phyloP scores from a whole-genome alignment of 1,140 invertebrate species.

The Drepana arcuata region DNA sequence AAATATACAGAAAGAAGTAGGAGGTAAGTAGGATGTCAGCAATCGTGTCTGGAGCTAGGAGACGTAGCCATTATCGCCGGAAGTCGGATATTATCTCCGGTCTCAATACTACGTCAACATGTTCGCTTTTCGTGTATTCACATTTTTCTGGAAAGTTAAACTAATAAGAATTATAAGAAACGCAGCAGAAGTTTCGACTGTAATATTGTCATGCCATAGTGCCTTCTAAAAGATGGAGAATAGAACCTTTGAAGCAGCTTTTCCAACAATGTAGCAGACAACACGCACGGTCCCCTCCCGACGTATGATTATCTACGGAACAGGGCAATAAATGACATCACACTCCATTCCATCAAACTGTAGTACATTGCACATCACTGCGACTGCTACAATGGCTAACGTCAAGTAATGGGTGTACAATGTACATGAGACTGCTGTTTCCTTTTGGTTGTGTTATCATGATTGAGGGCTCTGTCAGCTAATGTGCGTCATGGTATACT shows the following conservation, averaged over 20 bases:
- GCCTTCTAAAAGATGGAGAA: slow-evolving; percentile 69
- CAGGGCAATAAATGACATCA: slow-evolving; percentile 61
- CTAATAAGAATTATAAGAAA: slow-evolving; percentile 68
- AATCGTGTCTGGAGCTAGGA: slow-evolving; percentile 61
- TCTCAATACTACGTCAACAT: slow-evolving; percentile 49
- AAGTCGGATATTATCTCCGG: slow-evolving; percentile 40
- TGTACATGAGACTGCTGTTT: slow-evolving; percentile 7
- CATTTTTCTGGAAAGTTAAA: slow-evolving; percentile 57
- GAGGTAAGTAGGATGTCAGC: slow-evolving; percentile 57
- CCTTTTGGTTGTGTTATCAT: slow-evolving; percentile 12
- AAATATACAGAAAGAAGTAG: slow-evolving; percentile 62
- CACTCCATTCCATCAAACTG: slow-evolving; percentile 51
- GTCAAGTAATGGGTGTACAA: slow-evolving; percentile 7
- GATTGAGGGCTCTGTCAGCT: slow-evolving; percentile 7
- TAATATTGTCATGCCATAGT: slow-evolving; percentile 68
- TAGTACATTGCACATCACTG: slow-evolving; percentile 8
- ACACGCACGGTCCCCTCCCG: slow-evolving; percentile 66
- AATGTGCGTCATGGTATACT: too few species aligned
- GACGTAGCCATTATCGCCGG: slow-evolving; percentile 53
- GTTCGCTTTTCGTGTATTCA: slow-evolving; percentile 62
- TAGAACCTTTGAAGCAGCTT: slow-evolving; percentile 71
- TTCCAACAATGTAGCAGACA: slow-evolving; percentile 71
- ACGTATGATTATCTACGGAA: slow-evolving; percentile 68
- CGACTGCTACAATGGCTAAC: slow-evolving; percentile 8
- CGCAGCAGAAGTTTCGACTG: slow-evolving; percentile 68